Conservation (phyloP, 2,888 invertebrate genomes). For the Drosophila formosana region DNA sequence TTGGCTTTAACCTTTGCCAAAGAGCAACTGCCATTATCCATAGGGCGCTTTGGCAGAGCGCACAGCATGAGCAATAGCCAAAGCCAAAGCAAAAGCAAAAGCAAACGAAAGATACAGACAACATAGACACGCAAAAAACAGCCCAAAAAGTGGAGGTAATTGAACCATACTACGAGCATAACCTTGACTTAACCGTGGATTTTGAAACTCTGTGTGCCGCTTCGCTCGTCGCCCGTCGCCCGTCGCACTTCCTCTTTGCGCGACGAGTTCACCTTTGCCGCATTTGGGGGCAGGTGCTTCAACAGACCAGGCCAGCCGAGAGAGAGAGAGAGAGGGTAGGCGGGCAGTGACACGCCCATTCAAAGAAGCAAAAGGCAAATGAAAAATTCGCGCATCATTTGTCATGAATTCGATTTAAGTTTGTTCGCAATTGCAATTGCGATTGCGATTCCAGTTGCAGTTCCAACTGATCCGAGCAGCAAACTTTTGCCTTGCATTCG, state of each 20-base stretch:
- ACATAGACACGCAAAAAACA: neutral
- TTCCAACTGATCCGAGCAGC: constrained; percentile 31
- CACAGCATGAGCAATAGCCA: constrained; percentile 2
- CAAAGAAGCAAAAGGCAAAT: constrained; percentile 34
- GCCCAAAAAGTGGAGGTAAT: constrained; percentile 62
- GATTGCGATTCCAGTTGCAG: constrained; percentile 31
- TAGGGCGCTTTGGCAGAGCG: constrained; percentile 25
- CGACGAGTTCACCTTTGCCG: constrained; percentile 1
- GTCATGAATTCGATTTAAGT: constrained; percentile 79
- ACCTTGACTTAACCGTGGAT: constrained; percentile 71
- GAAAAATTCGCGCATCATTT: constrained; percentile 77
- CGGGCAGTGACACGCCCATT: constrained; percentile 18
- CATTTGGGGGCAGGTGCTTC: too few species aligned
- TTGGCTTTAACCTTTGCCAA: constrained; percentile 72
- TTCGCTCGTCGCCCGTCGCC: constrained; percentile 35
- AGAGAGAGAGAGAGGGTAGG: neutral
- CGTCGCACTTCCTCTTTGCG: constrained; percentile 25
- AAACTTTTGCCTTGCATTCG: constrained; percentile 31
- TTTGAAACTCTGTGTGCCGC: constrained; percentile 44
- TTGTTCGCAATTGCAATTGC: constrained; percentile 45
- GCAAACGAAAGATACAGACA: constrained; percentile 2
- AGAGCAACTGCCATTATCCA: constrained; percentile 49
- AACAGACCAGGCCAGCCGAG: neutral
- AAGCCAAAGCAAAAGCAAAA: neutral
- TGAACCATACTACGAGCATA: constrained; percentile 66